Conservation (phyloP, 2,113 vertebrate genomes). For the Chlamydotis undulata region DNA sequence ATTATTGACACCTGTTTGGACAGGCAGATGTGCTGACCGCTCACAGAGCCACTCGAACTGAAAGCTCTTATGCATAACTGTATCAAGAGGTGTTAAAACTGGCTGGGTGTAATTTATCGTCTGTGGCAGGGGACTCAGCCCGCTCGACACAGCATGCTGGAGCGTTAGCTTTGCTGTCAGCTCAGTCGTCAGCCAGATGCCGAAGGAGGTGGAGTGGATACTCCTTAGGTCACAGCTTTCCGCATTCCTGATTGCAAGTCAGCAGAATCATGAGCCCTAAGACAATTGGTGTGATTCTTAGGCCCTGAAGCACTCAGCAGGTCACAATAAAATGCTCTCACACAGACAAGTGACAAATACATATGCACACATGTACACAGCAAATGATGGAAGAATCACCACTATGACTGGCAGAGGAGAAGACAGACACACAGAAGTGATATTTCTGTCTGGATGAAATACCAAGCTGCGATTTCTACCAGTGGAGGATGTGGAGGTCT, state of each 20-base stretch:
- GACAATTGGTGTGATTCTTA: not conserved
- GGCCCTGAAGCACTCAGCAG: not conserved
- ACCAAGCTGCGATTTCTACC: not conserved
- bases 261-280: not conserved
- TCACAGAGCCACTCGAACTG: not conserved
- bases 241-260: not conserved
- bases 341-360: not conserved
- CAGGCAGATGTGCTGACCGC: not conserved
- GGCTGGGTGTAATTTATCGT: not conserved
- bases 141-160: not conserved
- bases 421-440: not conserved
- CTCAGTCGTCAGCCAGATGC: not conserved
- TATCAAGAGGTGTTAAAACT: conserved; percentile 45
- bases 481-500: not conserved
- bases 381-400: not conserved
- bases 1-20: not conserved
- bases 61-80: not conserved
- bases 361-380: too few species aligned
- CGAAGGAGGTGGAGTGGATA: not conserved
- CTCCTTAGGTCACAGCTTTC: not conserved
- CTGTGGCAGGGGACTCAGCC: not conserved
- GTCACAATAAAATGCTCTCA: not conserved
- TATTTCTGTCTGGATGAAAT: not conserved
- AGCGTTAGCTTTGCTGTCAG: not conserved
- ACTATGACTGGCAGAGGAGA: not conserved